Evolutionary conservation across 2,888 invertebrate genomes (phyloP).

Genomic region (Dione juno): DNA sequence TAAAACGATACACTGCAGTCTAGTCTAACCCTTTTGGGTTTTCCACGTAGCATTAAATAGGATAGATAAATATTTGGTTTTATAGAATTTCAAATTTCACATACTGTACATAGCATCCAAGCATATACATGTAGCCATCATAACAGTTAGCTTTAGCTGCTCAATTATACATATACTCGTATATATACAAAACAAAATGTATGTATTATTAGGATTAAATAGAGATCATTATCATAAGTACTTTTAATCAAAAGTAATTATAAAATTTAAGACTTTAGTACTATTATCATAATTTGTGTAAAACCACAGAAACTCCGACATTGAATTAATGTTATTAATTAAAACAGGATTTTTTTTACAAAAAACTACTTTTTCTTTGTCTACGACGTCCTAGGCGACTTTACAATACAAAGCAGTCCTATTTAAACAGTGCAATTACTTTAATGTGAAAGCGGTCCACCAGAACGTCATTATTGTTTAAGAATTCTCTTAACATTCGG

Average conservation of each 20-base stretch:
- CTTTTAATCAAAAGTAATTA: too few species aligned
- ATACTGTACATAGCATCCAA: background rate
- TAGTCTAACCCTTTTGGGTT: constrained; percentile 25
- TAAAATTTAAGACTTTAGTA: background rate
- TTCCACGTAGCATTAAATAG: background rate
- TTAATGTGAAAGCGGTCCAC: constrained; percentile 35
- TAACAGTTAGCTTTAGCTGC: too few species aligned
- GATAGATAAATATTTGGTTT: background rate
- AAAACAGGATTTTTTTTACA: background rate
- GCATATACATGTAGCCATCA: too few species aligned
- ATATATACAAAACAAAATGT: too few species aligned
- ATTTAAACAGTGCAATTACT: constrained; percentile 36
- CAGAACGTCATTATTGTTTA: constrained; percentile 43
- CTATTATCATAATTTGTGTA: background rate
- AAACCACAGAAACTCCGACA: background rate
- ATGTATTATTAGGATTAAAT: too few species aligned
- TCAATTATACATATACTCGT: too few species aligned
- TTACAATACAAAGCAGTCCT: constrained; percentile 36
- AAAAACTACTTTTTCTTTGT: constrained; percentile 6
- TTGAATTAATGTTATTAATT: constrained; percentile 21
- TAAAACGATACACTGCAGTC: constrained; percentile 16
- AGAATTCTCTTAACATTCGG: constrained; percentile 43
- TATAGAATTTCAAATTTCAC: background rate
- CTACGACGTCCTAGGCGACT: constrained; percentile 20
- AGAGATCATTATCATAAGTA: too few species aligned